phyloP scores from a whole-genome alignment of 2,797 vertebrate species.

The Phoeniculus purpureus region DNA sequence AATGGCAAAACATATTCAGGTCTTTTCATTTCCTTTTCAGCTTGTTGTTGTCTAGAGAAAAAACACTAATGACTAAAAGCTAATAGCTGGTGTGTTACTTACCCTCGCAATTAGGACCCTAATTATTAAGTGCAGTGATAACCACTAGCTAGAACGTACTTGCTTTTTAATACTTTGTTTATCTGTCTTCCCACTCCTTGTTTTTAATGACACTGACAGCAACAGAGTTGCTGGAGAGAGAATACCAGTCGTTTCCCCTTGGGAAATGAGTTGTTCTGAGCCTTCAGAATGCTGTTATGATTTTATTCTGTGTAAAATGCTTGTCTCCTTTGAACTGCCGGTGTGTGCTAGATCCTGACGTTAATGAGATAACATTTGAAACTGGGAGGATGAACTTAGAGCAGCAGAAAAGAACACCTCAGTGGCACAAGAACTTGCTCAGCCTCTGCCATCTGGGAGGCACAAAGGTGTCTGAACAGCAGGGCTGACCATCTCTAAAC shows the following conservation, averaged over 20 bases:
- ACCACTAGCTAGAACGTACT: slow-evolving; percentile 42
- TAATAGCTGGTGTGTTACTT: slow-evolving; percentile 59
- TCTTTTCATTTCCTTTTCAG: slow-evolving; percentile 44
- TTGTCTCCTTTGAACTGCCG: slow-evolving; percentile 54
- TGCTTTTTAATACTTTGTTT: slow-evolving; percentile 64
- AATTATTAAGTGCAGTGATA: slow-evolving; percentile 63
- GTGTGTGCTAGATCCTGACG: neutral
- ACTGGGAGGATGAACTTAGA: neutral
- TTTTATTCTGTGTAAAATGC: slow-evolving; percentile 46
- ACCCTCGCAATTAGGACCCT: slow-evolving; percentile 57
- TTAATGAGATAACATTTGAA: neutral
- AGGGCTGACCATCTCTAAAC: neutral
- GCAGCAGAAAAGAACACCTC: neutral
- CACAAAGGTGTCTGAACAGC: neutral
- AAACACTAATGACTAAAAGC: slow-evolving; percentile 48
- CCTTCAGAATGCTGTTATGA: neutral
- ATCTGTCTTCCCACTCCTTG: slow-evolving; percentile 42
- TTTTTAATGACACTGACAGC: slow-evolving; percentile 43
- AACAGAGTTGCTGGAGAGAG: slow-evolving; percentile 17
- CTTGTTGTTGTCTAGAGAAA: slow-evolving; percentile 43
- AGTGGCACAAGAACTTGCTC: neutral
- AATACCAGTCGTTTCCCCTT: slow-evolving; percentile 11
- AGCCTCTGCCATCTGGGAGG: neutral
- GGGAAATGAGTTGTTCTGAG: slow-evolving; percentile 42
- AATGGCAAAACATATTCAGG: slow-evolving; percentile 5